phyloP scores from a whole-genome alignment of 2,888 invertebrate species.

The Azorinus chamasolen region DNA sequence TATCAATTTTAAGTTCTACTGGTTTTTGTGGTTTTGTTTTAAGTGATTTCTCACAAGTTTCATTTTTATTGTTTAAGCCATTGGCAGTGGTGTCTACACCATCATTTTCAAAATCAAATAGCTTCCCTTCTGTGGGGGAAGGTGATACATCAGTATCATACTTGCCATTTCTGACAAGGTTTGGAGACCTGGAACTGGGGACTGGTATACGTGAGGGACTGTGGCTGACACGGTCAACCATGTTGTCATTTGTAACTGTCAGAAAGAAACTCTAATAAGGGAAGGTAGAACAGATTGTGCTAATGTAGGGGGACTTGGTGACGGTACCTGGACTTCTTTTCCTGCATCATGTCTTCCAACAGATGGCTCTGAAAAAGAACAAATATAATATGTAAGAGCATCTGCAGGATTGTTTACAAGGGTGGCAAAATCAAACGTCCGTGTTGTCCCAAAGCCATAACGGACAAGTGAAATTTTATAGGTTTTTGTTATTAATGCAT shows the following conservation, averaged over 20 bases:
- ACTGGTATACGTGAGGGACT: constrained; percentile 79
- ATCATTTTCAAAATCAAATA: too few species aligned
- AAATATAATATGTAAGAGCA: too few species aligned
- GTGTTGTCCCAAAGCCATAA: too few species aligned
- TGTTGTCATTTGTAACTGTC: background rate
- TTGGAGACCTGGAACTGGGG: constrained; percentile 60
- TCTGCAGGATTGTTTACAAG: too few species aligned
- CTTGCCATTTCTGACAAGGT: constrained; percentile 45
- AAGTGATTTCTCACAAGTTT: constrained; percentile 32
- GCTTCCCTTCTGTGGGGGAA: constrained; percentile 7
- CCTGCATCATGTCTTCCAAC: constrained; percentile 39
- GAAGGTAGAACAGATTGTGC: too few species aligned
- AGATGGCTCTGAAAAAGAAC: constrained; percentile 20
- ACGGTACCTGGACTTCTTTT: constrained; percentile 50
- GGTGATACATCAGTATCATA: constrained; percentile 42
- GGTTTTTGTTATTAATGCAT: too few species aligned
- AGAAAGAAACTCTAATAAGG: too few species aligned
- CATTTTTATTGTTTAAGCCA: constrained; percentile 29
- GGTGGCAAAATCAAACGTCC: too few species aligned
- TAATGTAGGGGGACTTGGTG: constrained; percentile 22
- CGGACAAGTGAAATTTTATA: too few species aligned
- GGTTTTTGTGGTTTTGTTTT: constrained; percentile 58
- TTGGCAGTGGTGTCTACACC: constrained; percentile 12
- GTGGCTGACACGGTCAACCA: constrained; percentile 72
- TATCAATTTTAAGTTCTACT: constrained; percentile 49